Conservation (phyloP, 1,140 invertebrate species). For the Delia radicum region DNA sequence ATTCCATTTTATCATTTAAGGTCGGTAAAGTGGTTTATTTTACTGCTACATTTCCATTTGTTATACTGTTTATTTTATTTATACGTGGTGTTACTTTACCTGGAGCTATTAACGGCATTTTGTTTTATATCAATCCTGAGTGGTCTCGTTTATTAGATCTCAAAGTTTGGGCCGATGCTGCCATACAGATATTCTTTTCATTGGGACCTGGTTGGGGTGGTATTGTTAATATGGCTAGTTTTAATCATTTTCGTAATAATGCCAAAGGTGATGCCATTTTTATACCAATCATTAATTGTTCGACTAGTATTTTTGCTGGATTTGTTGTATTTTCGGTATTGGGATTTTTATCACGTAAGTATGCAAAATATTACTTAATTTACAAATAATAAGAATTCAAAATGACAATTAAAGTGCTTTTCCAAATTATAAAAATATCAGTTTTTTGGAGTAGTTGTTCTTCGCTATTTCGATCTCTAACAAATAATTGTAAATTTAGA, state of each 20-base stretch:
- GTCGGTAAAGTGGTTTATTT: conserved; percentile 76
- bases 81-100: conserved; percentile 74
- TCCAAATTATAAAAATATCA: too few relatives aligned
- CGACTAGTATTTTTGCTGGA: conserved; percentile 89
- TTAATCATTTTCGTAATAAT: conserved; percentile 85
- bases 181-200: conserved; percentile 88
- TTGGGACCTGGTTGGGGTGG: conserved; percentile 91
- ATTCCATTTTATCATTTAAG: conserved; percentile 24
- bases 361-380: too few relatives aligned
- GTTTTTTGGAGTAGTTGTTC: too few relatives aligned
- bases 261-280: conserved; percentile 68
- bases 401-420: too few relatives aligned
- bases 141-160: conserved; percentile 71
- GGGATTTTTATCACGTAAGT: conserved; percentile 77
- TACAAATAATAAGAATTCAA: too few relatives aligned
- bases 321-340: conserved; percentile 93
- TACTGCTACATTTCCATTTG: conserved; percentile 81
- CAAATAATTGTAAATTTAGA: too few relatives aligned
- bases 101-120: conserved; percentile 74
- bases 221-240: conserved; percentile 87
- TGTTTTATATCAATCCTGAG: conserved; percentile 81
- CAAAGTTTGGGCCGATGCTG: conserved; percentile 88
- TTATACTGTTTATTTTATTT: conserved; percentile 73
- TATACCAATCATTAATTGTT: conserved; percentile 76
- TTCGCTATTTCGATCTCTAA: too few relatives aligned